A percentile compares a stretch with the other conserved stretches of the same genome.
These are phyloP conservation scores for Hyla sarda DNA, from an alignment of 2,113 vertebrate species.

Conservation along the genomic window DNA sequence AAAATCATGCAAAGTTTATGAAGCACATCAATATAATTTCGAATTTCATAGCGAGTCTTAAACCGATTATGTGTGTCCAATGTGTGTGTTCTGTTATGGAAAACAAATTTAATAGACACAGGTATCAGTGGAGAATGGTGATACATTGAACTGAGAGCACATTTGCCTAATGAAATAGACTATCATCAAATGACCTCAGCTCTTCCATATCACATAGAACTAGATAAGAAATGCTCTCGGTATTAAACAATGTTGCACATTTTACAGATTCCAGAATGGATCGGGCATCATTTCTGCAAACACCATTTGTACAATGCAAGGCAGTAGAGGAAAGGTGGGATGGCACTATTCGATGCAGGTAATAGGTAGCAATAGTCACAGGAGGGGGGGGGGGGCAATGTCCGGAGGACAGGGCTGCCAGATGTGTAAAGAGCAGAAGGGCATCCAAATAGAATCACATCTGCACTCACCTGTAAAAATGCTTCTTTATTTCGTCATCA, in stretches of 20 bases:
- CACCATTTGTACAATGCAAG: too few relatives aligned
- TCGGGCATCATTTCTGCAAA: background rate
- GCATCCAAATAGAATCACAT: too few relatives aligned
- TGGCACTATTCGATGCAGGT: too few relatives aligned
- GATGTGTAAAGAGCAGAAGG: too few relatives aligned
- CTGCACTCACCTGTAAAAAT: too few relatives aligned
- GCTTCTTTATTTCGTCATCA: too few relatives aligned
- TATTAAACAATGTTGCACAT: background rate
- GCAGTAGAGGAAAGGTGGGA: too few relatives aligned
- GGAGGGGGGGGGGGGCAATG: too few relatives aligned
- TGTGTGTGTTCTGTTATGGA: slow-evolving; percentile 50
- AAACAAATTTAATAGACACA: slow-evolving; percentile 47
- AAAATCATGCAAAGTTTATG: slow-evolving; percentile 50
- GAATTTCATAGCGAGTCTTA: slow-evolving; percentile 37
- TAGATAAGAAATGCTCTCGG: background rate
- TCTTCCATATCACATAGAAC: background rate
- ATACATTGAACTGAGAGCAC: background rate
- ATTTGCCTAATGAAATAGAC: slow-evolving; percentile 25
- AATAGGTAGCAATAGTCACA: too few relatives aligned
- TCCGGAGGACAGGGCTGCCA: too few relatives aligned
- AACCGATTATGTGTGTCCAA: slow-evolving; percentile 50
- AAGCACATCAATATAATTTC: slow-evolving; percentile 53
- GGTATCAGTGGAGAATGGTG: slow-evolving; percentile 32
- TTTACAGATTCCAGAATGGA: background rate
- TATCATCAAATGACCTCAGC: slow-evolving; percentile 34